phyloP scores from a whole-genome alignment of 2,113 vertebrate genomes.

The Taurulus bubalis region DNA sequence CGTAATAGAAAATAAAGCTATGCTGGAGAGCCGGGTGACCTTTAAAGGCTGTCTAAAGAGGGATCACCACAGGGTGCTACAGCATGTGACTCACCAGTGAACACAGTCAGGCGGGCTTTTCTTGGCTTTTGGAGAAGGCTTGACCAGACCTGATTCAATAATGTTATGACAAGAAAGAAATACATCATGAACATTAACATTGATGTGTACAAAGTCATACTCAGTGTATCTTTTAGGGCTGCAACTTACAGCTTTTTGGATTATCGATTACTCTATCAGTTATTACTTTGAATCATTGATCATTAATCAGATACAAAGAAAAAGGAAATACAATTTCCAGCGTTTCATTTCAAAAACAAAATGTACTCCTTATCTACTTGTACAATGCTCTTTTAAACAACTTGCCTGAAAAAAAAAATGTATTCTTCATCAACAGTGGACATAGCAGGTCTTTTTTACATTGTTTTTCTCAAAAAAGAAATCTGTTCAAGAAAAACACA shows the following conservation, averaged over 20 bases:
- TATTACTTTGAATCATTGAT: background rate
- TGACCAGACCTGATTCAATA: background rate
- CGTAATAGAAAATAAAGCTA: background rate
- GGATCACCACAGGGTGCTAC: constrained; percentile 20
- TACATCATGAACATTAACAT: background rate
- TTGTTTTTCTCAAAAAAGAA: no score
- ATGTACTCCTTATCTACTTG: background rate
- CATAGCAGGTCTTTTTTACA: no score
- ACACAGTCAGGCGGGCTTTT: constrained; percentile 17
- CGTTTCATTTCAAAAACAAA: background rate
- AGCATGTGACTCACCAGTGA: constrained; percentile 33
- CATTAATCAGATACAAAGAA: no score
- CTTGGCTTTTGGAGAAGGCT: background rate
- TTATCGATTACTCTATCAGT: background rate
- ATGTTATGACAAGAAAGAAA: background rate
- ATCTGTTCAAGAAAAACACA: no score
- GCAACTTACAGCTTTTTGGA: no score
- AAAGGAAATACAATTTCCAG: no score
- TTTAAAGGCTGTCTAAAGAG: constrained; percentile 39
- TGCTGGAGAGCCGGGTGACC: constrained; percentile 29
- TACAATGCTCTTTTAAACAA: background rate
- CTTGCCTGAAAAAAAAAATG: no score
- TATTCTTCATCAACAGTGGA: no score
- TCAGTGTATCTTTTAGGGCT: background rate
- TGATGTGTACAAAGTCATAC: background rate